Conservation (phyloP, 2,797 vertebrate genomes). For the Carapus acus region DNA sequence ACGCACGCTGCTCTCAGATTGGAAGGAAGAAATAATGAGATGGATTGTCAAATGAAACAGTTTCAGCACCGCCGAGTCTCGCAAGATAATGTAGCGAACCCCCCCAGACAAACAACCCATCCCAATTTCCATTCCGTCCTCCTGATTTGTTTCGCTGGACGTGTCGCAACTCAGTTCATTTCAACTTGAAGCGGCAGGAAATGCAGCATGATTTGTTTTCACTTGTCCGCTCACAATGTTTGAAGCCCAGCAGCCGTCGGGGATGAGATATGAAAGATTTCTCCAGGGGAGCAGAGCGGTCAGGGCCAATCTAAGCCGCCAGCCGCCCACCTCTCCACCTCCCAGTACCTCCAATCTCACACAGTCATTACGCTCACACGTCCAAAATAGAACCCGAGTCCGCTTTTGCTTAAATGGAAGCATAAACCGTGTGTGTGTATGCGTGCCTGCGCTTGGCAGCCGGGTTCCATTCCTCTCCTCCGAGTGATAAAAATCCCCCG, state of each 20-base stretch:
- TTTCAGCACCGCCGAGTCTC: neutral
- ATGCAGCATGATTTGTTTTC: slow-evolving; percentile 49
- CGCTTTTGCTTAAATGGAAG: slow-evolving; percentile 15
- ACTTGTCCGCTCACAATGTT: slow-evolving; percentile 44
- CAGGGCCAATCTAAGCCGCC: slow-evolving; percentile 24
- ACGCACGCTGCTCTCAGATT: too few relatives aligned
- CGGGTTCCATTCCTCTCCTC: neutral
- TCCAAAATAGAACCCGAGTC: slow-evolving; percentile 15
- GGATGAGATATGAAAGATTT: slow-evolving; percentile 47
- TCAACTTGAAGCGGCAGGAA: slow-evolving; percentile 30
- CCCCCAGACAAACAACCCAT: slow-evolving; percentile 35
- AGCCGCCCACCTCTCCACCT: slow-evolving; percentile 16
- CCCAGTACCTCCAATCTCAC: slow-evolving; percentile 8
- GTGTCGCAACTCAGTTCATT: slow-evolving; percentile 35
- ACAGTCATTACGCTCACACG: slow-evolving; percentile 22
- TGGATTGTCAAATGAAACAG: too few relatives aligned
- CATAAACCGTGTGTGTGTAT: neutral
- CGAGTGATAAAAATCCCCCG: too few relatives aligned
- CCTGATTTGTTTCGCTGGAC: slow-evolving; percentile 25
- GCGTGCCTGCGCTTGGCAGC: neutral
- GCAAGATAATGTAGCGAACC: slow-evolving; percentile 1
- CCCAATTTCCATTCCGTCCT: slow-evolving; percentile 31
- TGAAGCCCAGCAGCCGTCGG: slow-evolving; percentile 38
- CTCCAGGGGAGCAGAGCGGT: slow-evolving; percentile 15
- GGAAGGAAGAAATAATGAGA: neutral